phyloP scores from a whole-genome alignment of 2,888 invertebrate genomes.

The Phyllotreta striolata region DNA sequence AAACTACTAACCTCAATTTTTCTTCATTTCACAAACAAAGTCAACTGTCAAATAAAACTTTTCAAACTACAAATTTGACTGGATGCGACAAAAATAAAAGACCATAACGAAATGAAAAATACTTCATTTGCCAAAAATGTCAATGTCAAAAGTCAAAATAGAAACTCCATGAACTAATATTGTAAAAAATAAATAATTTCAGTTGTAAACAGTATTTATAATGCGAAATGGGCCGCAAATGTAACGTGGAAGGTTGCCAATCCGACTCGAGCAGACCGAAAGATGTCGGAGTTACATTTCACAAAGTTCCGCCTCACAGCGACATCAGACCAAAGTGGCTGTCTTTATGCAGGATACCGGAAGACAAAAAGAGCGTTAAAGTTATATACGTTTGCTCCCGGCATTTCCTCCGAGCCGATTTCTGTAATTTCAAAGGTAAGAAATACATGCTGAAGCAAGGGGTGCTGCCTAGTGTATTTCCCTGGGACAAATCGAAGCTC shows the following conservation, averaged over 20 bases:
- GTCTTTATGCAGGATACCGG: conserved; percentile 67
- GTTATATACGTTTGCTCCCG: conserved; percentile 76
- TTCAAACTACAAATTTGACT: too few relatives aligned
- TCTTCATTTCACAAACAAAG: too few relatives aligned
- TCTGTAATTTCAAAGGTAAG: conserved; percentile 72
- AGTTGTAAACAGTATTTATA: not conserved
- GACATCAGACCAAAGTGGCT: conserved; percentile 71
- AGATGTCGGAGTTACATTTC: conserved; percentile 77
- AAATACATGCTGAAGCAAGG: conserved; percentile 77
- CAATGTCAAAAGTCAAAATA: too few relatives aligned
- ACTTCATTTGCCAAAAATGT: too few relatives aligned
- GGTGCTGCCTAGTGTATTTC: conserved; percentile 77
- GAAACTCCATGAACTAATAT: not conserved
- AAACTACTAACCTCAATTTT: too few relatives aligned
- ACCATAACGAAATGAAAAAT: too few relatives aligned
- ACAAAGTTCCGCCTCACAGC: conserved; percentile 75
- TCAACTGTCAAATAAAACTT: too few relatives aligned
- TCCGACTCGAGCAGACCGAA: conserved; percentile 69
- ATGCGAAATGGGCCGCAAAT: conserved; percentile 68
- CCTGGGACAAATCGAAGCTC: conserved; percentile 64
- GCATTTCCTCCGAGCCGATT: conserved; percentile 78
- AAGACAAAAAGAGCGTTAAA: conserved; percentile 65
- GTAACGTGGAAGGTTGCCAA: conserved; percentile 70
- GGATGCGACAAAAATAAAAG: too few relatives aligned
- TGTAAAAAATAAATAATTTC: not conserved